Percentiles rank a stretch among this genome's conserved stretches.
Conservation (phyloP, 2,888 invertebrate genomes). For the Tenthredo amoena region DNA sequence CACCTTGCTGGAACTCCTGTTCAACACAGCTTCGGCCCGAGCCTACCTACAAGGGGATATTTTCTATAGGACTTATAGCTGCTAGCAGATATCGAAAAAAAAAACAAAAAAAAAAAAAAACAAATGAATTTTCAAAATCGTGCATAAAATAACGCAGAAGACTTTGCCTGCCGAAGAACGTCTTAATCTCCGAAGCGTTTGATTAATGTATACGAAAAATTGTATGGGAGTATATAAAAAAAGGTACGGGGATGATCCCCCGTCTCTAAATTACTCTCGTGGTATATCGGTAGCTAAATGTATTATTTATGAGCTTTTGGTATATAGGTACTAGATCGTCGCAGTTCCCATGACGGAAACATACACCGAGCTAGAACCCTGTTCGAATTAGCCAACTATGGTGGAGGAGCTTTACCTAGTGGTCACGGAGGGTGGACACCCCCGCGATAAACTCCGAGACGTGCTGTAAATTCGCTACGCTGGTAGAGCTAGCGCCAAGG, state of each 20-base stretch:
- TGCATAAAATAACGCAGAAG: background rate
- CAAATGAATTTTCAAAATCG: background rate
- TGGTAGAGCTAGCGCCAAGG: conserved; percentile 57
- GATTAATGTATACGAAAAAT: conserved; percentile 4
- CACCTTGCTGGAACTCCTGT: conserved; percentile 6
- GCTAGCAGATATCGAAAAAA: too few relatives aligned
- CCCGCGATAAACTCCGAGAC: conserved; percentile 73
- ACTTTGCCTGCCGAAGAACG: background rate
- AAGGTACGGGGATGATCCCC: background rate
- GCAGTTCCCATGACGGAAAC: conserved; percentile 70
- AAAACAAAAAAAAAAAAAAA: too few relatives aligned
- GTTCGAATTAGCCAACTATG: conserved; percentile 37
- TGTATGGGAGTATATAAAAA: background rate
- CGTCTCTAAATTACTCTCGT: background rate
- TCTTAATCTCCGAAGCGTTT: background rate
- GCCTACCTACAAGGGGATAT: background rate
- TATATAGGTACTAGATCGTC: conserved; percentile 20
- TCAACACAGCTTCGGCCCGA: background rate
- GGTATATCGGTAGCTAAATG: conserved; percentile 23
- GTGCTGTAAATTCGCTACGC: conserved; percentile 74
- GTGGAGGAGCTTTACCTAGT: conserved; percentile 62
- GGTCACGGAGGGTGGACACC: conserved; percentile 76
- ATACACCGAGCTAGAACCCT: conserved; percentile 54
- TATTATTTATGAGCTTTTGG: conserved; percentile 45
- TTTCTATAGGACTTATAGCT: too few relatives aligned